A percentile compares a stretch with the other conserved stretches of the same genome.
Evolutionary conservation across 64 coral and sea anemone genomes (phyloP).

Genomic region (Astreopora myriophthalma): DNA sequence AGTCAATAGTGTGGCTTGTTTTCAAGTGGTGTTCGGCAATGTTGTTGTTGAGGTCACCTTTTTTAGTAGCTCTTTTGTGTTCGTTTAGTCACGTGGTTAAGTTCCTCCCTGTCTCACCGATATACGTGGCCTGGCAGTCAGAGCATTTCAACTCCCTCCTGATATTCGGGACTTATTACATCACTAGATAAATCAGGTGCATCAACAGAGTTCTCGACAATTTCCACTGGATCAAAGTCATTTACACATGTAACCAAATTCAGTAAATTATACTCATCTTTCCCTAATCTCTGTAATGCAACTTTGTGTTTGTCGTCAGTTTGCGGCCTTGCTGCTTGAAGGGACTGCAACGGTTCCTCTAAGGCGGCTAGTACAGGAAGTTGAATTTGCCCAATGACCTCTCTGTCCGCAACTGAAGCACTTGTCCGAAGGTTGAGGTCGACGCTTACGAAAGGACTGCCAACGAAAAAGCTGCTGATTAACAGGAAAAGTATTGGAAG

Average conservation of each 20-base stretch:
- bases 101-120: too few relatives aligned
- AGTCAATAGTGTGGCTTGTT: too few relatives aligned
- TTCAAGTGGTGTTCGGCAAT: too few relatives aligned
- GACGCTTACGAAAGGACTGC: conserved; percentile 48
- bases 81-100: too few relatives aligned
- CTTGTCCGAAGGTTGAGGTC: conserved; percentile 48
- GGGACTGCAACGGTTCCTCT: conserved; percentile 8
- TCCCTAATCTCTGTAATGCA: background rate
- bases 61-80: too few relatives aligned
- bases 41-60: too few relatives aligned
- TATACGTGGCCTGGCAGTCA: too few relatives aligned
- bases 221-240: conserved; percentile 21
- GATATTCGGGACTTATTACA: background rate
- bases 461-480: conserved; percentile 16
- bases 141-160: conserved; percentile 10
- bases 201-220: background rate
- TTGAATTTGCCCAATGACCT: conserved; percentile 24
- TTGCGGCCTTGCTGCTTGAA: background rate
- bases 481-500: conserved; percentile 20
- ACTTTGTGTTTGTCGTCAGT: background rate
- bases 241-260: conserved; percentile 45
- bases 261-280: conserved; percentile 56
- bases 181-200: background rate
- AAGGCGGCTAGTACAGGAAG: conserved; percentile 6
- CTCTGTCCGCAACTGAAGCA: conserved; percentile 53